Base-by-base conservation (phyloP, 1,140 invertebrate species). In the Drosophila persimilis region DNA sequence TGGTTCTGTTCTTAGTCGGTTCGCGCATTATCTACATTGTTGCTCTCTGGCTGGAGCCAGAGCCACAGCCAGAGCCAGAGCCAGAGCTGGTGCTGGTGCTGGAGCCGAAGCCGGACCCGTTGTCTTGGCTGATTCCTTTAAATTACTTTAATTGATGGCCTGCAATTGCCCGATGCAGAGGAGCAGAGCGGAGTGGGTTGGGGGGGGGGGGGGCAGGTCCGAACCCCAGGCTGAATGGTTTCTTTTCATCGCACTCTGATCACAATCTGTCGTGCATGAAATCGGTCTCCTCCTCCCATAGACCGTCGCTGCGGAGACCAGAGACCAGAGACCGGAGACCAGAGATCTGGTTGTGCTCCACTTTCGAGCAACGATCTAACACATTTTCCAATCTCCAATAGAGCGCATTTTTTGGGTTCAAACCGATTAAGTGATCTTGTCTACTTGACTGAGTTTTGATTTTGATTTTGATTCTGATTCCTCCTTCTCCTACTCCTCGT, bases 111-210 rank as follows among this genome's bases (percentile, higher is more conserved):
- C 51, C 31, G 67, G 48, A 63, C 53, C 20, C 24, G 9, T 39
- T 56, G 64, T 44, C 57, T 29, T 62, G 48, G 71, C 71, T 60
- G 80, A 84, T 80, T 84, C 76, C 80, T 85, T 85, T 85, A 85
- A 85, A 85, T 85, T 85, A 85, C 80, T 85, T 85, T 85, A 85
- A 85, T 85, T 85, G 80, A 77, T 84, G 80, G 80, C 80, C 79
- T 75, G 64, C 74, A 60, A 75, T 75, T 66, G 72, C 22, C 26
- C 58, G 31, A 47, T 22, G 44, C 9, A 24, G 29, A 45, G 35
- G 52, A 7, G 24, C 9, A 20, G 46, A 52, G 9, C 29, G 50
- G 50, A 47, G 54, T 44, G 50, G 43, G 41, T 13, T 1, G 7
- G 7, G 29, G 8, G 31, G 8, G 8, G 29, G 29, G 31, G 31